Evolutionary conservation across 2,888 invertebrate genomes (phyloP).

Genomic region (Papilio demoleus): DNA sequence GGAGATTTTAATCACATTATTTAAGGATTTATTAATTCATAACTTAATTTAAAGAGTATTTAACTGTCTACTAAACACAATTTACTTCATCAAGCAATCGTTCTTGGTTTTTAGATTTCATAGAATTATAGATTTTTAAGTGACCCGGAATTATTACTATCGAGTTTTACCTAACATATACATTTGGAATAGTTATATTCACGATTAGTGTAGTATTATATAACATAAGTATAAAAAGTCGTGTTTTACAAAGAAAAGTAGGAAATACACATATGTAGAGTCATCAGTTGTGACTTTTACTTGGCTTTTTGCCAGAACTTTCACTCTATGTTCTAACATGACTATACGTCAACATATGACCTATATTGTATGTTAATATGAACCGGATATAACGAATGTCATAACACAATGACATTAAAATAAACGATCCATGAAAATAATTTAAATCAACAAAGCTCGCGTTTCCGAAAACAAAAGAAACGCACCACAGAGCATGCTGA

Average conservation of each 20-base stretch:
- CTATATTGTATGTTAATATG: conserved; percentile 6
- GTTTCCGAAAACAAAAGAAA: conserved; percentile 11
- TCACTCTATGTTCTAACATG: background rate
- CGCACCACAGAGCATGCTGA: conserved; percentile 16
- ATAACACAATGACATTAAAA: conserved; percentile 7
- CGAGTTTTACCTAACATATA: background rate
- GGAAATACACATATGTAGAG: background rate
- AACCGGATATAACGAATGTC: conserved; percentile 11
- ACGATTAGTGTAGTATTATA: too few species aligned
- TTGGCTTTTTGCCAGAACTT: background rate
- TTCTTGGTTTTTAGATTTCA: too few species aligned
- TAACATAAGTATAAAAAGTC: background rate
- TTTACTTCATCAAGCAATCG: too few species aligned
- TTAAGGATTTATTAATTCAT: too few species aligned
- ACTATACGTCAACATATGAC: background rate
- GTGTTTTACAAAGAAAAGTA: background rate
- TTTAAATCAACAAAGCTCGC: conserved; percentile 5
- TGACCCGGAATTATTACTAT: too few species aligned
- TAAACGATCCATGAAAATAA: conserved; percentile 13
- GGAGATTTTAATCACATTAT: too few species aligned
- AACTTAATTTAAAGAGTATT: too few species aligned
- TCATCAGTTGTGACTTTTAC: background rate
- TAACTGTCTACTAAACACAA: too few species aligned
- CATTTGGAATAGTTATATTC: background rate
- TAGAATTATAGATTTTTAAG: too few species aligned